Evolutionary conservation across 2,797 vertebrate genomes (phyloP).

Genomic region (Sternarchorhynchus goeldii): DNA sequence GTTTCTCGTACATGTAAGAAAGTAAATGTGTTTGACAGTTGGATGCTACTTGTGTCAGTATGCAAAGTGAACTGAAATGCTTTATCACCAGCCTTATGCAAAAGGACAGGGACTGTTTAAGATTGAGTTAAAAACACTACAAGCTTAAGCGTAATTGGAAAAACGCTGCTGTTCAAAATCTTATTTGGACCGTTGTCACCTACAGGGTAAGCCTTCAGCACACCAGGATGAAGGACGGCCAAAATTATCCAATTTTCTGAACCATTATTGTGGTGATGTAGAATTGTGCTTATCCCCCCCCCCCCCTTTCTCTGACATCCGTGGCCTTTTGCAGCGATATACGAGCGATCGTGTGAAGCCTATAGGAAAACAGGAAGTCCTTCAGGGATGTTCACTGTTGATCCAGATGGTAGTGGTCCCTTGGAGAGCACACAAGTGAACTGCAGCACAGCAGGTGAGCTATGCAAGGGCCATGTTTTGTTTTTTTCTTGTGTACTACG

Average conservation of each 20-base stretch:
- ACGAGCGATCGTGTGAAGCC: conserved; percentile 57
- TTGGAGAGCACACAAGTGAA: conserved; percentile 52
- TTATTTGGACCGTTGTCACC: conserved; percentile 19
- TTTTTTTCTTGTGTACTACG: background rate
- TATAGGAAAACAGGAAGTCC: conserved; percentile 53
- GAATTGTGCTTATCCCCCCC: background rate
- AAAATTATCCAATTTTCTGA: conserved; percentile 10
- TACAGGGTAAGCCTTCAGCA: background rate
- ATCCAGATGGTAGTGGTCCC: conserved; percentile 57
- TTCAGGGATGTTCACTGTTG: conserved; percentile 52
- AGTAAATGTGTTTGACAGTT: background rate
- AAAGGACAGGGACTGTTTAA: background rate
- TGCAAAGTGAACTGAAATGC: background rate
- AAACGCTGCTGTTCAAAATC: background rate
- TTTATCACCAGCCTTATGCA: background rate
- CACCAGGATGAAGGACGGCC: background rate
- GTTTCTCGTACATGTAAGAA: background rate
- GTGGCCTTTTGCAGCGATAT: conserved; percentile 52
- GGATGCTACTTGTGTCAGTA: background rate
- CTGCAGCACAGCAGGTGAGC: conserved; percentile 51
- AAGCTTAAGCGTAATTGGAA: background rate
- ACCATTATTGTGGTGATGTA: background rate
- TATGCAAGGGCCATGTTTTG: background rate
- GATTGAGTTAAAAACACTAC: background rate
- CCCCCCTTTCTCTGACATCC: background rate